A percentile compares a stretch with the other conserved stretches of the same genome.
Evolutionary conservation across 2,888 invertebrate genomes (phyloP).

Genomic region (Scaptomyza polygonia): DNA sequence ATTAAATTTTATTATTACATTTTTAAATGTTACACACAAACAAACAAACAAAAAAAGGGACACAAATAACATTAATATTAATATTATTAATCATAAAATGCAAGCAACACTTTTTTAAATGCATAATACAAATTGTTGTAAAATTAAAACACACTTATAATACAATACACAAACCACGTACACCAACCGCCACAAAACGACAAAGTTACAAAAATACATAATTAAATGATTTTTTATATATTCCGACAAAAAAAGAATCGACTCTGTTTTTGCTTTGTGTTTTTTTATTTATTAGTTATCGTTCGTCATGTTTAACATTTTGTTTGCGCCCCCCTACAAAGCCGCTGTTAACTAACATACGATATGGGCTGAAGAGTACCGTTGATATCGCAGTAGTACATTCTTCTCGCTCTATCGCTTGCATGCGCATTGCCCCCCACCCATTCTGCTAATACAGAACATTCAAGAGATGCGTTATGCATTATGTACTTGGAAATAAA

Average conservation of each 20-base stretch:
- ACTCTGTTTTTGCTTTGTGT: slow-evolving; percentile 44
- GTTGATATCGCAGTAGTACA: slow-evolving; percentile 9
- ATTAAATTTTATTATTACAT: slow-evolving; percentile 63
- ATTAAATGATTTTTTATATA: slow-evolving; percentile 70
- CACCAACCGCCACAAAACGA: slow-evolving; percentile 43
- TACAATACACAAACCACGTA: slow-evolving; percentile 16
- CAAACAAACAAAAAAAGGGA: slow-evolving; percentile 51
- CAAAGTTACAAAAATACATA: slow-evolving; percentile 62
- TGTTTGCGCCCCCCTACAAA: slow-evolving; percentile 38
- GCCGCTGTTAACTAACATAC: slow-evolving; percentile 27
- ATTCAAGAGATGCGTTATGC: slow-evolving; percentile 27
- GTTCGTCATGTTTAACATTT: slow-evolving; percentile 10
- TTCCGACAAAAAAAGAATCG: slow-evolving; percentile 56
- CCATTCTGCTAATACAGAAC: slow-evolving; percentile 4
- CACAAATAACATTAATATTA: slow-evolving; percentile 58
- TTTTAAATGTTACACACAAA: slow-evolving; percentile 68
- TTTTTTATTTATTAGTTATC: slow-evolving; percentile 31
- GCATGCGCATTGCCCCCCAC: slow-evolving; percentile 2
- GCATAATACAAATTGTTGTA: slow-evolving; percentile 47
- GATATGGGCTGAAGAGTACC: not conserved
- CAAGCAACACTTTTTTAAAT: slow-evolving; percentile 38
- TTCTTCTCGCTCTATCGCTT: not conserved
- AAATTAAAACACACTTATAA: slow-evolving; percentile 13
- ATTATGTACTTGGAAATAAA: slow-evolving; percentile 8
- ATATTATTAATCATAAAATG: slow-evolving; percentile 36